Evolutionary conservation across 2,113 vertebrate species (phyloP), one percentile per base, ranked within the genome.

Genomic region (Glaucomys volans): DNA sequence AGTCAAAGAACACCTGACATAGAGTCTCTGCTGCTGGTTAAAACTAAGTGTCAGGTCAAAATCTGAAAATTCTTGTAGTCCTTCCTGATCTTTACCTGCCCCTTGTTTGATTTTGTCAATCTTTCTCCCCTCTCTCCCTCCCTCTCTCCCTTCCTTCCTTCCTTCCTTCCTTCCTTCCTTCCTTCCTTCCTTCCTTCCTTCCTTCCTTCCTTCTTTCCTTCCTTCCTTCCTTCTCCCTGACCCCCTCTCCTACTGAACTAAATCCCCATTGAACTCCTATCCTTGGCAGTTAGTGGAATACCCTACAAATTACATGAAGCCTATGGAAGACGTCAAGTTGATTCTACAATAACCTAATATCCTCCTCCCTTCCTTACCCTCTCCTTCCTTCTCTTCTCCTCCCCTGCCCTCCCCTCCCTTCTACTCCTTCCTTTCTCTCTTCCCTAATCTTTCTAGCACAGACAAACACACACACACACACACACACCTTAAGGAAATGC

Each of bases 341-440:
- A 18, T 87, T 92, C 64, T 94, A 5, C 26, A 75, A n/a, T 91
- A 76, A 75, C 16, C 52, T 13, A 72, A n/a, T 76, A 42, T 35
- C 26, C 17, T 93, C 8, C 17, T 14, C 14, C 1, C 24, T 52
- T 24, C 4, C 5, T 12, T 10, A 28, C 13, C 20, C 32, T 77
- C 30, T 67, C 30, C 24, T 62, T 11, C 12, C 42, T 5, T 42
- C 24, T 3, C 22, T 18, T 30, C 3, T 2, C 40, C 47, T 30
- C 14, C 2, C 42, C 8, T 20, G 1, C 28, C 8, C 16, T 26
- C 42, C 12, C 10, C 26, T 13, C 9, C 17, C 16, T 0, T n/a
- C 18, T 16, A 10, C 3, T 16, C 24, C 37, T 11, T 40, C 37
- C 5, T 11, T 57, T 44, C 8, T 42, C 22, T 14, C 2, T 35